A percentile compares a stretch with the other conserved stretches of the same genome.
Conservation (phyloP, 1,140 invertebrate species). For the Epicauta chinensis region DNA sequence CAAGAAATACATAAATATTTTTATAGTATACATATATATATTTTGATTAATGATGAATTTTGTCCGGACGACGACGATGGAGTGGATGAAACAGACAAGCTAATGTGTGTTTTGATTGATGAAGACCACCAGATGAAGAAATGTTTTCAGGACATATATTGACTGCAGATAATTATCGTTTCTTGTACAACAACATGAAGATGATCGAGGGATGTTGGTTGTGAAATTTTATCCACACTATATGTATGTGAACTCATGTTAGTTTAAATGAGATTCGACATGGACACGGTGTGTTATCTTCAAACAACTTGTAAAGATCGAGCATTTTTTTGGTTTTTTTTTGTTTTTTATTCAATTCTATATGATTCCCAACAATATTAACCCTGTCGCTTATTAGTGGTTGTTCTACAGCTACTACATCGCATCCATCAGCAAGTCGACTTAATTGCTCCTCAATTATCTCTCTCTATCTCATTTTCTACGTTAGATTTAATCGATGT, state of each 20-base stretch:
- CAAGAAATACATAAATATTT: constrained; percentile 32
- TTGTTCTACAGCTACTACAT: too few relatives aligned
- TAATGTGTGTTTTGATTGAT: constrained; percentile 39
- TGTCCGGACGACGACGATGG: constrained; percentile 14
- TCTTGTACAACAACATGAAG: constrained; percentile 9
- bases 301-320: constrained; percentile 7
- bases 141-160: constrained; percentile 36
- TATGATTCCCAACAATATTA: too few relatives aligned
- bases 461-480: too few relatives aligned
- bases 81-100: constrained; percentile 22
- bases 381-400: too few relatives aligned
- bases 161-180: constrained; percentile 36
- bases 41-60: constrained; percentile 35
- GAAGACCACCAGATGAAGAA: constrained; percentile 41
- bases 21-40: too few relatives aligned
- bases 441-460: too few relatives aligned
- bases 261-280: constrained; percentile 10
- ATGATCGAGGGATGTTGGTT: neutral
- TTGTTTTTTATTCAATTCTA: too few relatives aligned
- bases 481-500: constrained; percentile 8
- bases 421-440: too few relatives aligned
- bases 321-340: too few relatives aligned
- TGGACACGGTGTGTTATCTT: constrained; percentile 9
- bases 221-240: constrained; percentile 1
- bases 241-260: constrained; percentile 1